Percentiles rank a stretch among this genome's conserved stretches.
phyloP scores from a whole-genome alignment of 2,113 vertebrate species.

The Apeltes quadracus region DNA sequence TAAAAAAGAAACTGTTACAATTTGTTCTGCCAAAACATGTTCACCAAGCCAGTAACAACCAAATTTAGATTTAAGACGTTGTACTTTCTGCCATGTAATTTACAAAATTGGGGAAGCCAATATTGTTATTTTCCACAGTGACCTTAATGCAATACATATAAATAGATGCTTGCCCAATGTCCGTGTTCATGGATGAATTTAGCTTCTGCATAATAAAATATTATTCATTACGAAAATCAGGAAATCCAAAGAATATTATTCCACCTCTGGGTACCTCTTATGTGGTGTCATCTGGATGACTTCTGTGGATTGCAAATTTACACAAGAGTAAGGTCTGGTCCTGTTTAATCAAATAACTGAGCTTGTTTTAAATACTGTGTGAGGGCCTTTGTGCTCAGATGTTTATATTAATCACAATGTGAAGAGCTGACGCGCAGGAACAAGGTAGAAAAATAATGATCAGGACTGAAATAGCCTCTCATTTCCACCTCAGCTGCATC shows the following conservation, averaged over 20 bases:
- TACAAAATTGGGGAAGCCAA: slow-evolving; percentile 51
- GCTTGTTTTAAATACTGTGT: slow-evolving; percentile 31
- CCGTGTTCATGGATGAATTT: slow-evolving; percentile 51
- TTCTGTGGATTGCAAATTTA: slow-evolving; percentile 38
- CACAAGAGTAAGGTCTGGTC: slow-evolving; percentile 19
- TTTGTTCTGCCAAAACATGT: slow-evolving; percentile 76
- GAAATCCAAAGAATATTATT: slow-evolving; percentile 47
- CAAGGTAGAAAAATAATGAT: slow-evolving; percentile 12
- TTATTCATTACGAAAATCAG: slow-evolving; percentile 49
- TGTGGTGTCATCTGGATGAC: slow-evolving; percentile 43
- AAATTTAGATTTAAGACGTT: slow-evolving; percentile 66
- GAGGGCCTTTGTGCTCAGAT: slow-evolving; percentile 39
- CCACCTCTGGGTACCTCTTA: slow-evolving; percentile 24
- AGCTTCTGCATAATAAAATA: slow-evolving; percentile 41
- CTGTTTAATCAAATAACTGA: slow-evolving; percentile 47
- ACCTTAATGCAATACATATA: slow-evolving; percentile 54
- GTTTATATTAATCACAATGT: slow-evolving; percentile 46
- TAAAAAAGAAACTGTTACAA: slow-evolving; percentile 71
- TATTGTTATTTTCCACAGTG: slow-evolving; percentile 53
- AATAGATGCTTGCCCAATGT: slow-evolving; percentile 44
- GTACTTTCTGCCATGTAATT: slow-evolving; percentile 64
- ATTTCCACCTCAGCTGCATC: background rate
- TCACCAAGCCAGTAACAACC: slow-evolving; percentile 66
- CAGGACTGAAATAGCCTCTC: background rate
- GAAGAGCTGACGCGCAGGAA: slow-evolving; percentile 33